A percentile compares a stretch with the other conserved stretches of the same genome.
phyloP scores from a whole-genome alignment of 2,113 vertebrate species.

The Lophotis ruficrista region DNA sequence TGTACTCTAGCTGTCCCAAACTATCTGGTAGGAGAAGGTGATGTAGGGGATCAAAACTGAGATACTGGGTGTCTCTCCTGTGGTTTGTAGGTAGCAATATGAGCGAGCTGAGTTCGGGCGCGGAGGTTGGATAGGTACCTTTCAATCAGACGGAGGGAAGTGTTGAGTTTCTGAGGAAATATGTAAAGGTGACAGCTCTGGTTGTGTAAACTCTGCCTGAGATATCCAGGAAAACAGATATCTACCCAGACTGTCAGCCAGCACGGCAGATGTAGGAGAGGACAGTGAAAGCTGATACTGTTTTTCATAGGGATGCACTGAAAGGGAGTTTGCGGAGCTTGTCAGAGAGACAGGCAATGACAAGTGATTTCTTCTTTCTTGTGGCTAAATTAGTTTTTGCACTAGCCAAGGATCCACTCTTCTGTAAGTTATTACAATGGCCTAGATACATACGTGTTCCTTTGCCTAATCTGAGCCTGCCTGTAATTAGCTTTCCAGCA shows the following conservation, averaged over 20 bases:
- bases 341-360: background rate
- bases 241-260: background rate
- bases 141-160: background rate
- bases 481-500: conserved; percentile 22
- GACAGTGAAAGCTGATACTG: background rate
- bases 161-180: background rate
- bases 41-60: background rate
- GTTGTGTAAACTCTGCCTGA: background rate
- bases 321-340: background rate
- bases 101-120: background rate
- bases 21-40: background rate
- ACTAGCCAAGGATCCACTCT: background rate
- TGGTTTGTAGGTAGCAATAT: background rate
- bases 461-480: background rate
- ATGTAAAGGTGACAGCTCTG: background rate
- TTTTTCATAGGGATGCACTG: background rate
- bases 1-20: background rate
- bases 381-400: conserved; percentile 13
- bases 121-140: background rate
- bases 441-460: background rate
- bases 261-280: background rate
- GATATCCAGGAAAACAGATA: background rate
- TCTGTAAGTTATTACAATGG: background rate
- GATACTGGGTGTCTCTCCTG: background rate
- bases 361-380: conserved; percentile 30